Evolutionary conservation across 2,113 vertebrate species (phyloP).

Genomic region (Loxodonta africana): DNA sequence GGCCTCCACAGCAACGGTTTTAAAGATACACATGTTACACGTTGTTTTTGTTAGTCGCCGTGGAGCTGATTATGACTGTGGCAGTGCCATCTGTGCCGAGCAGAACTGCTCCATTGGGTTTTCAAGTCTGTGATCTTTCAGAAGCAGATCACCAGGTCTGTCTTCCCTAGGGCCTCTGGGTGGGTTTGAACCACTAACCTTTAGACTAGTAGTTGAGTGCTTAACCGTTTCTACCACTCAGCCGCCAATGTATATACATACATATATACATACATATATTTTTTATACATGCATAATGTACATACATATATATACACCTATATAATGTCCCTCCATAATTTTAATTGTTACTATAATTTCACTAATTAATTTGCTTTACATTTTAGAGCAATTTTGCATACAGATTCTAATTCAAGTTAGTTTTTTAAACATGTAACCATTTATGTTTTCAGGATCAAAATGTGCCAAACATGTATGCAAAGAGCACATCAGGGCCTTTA

Average conservation of each 20-base stretch:
- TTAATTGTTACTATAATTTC: neutral
- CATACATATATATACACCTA: too few relatives aligned
- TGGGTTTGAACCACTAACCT: neutral
- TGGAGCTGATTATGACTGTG: too few relatives aligned
- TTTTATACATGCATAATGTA: neutral
- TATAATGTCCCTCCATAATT: neutral
- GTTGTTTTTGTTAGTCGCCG: neutral
- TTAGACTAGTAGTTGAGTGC: neutral
- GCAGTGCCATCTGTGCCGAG: neutral
- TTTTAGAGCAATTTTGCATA: neutral
- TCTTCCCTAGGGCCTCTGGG: neutral
- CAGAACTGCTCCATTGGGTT: neutral
- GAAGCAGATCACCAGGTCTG: neutral
- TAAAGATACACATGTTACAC: neutral
- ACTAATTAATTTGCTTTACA: neutral
- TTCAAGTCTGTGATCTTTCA: neutral
- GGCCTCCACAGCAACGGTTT: neutral
- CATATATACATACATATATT: too few relatives aligned
- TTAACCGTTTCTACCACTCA: neutral
- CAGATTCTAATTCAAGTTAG: neutral
- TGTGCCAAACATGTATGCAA: neutral
- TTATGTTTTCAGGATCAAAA: neutral
- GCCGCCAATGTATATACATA: neutral
- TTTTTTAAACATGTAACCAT: neutral
- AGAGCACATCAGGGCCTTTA: neutral